These are phyloP conservation scores for Rhabdophis nuchalis DNA, from an alignment of 2,797 vertebrate species.

Conservation along the genomic window DNA sequence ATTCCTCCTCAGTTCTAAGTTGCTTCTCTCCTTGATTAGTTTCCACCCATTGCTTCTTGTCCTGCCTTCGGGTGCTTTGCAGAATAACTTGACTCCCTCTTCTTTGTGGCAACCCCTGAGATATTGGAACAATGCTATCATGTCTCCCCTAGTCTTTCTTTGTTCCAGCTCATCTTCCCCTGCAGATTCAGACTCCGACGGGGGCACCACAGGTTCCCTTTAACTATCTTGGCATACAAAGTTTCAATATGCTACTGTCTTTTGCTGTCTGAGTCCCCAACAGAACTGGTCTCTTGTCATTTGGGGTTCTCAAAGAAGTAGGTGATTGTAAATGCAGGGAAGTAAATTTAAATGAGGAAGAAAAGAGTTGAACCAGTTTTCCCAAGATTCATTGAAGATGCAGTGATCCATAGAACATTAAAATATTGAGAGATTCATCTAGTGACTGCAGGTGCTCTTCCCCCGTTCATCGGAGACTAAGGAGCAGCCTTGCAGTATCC, in stretches of 20 bases:
- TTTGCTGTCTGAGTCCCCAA: neutral
- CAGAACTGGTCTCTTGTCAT: neutral
- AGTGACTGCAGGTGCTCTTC: neutral
- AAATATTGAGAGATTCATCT: neutral
- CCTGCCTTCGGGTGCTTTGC: too few relatives aligned
- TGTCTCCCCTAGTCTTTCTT: too few relatives aligned
- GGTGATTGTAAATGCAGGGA: neutral
- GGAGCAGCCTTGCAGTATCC: neutral
- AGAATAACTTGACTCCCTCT: too few relatives aligned
- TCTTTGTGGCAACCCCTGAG: too few relatives aligned
- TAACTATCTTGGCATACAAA: neutral
- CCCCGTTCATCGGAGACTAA: neutral
- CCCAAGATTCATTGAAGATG: neutral
- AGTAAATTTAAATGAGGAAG: neutral
- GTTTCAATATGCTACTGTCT: neutral
- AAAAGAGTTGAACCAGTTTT: neutral
- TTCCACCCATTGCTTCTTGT: too few relatives aligned
- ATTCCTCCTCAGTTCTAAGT: too few relatives aligned
- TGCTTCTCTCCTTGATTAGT: too few relatives aligned
- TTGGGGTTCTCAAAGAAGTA: neutral
- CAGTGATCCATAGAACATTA: neutral
- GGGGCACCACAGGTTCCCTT: too few relatives aligned
- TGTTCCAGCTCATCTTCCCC: too few relatives aligned
- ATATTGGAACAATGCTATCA: too few relatives aligned
- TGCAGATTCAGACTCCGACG: too few relatives aligned